These are phyloP conservation scores for Lepilemur ruficaudatus DNA, from an alignment of 2,797 vertebrate species.

Conservation along the genomic window DNA sequence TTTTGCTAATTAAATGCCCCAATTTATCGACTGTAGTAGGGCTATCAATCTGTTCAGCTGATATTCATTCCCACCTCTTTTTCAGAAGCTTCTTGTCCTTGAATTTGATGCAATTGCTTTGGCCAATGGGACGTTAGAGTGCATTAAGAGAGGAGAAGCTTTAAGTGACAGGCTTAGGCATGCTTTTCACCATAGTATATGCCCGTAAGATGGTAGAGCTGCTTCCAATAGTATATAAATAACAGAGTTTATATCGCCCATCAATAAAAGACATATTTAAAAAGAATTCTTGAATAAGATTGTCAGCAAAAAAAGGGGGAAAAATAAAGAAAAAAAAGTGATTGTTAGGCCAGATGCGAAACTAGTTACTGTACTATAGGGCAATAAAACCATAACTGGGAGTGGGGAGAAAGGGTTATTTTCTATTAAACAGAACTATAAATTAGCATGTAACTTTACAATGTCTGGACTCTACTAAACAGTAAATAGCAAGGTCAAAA, in stretches of 20 bases:
- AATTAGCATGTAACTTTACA: background rate
- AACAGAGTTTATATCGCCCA: background rate
- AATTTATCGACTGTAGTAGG: background rate
- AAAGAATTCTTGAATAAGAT: background rate
- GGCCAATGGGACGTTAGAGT: background rate
- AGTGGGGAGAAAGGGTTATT: background rate
- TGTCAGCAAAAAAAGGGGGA: background rate
- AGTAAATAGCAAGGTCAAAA: conserved; percentile 44
- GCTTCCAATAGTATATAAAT: background rate
- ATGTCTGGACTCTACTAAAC: background rate
- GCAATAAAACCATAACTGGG: background rate
- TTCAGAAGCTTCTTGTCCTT: background rate
- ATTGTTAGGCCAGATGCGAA: background rate
- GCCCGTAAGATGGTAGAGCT: background rate
- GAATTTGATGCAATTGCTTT: background rate
- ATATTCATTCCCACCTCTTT: background rate
- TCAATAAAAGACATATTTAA: background rate
- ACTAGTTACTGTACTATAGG: background rate
- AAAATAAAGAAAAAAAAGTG: background rate
- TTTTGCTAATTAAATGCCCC: background rate
- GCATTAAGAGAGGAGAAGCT: background rate
- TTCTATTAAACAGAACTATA: background rate
- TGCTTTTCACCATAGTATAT: background rate
- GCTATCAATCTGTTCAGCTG: background rate
- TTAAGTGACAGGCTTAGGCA: background rate